Conservation (phyloP, 2,797 vertebrate species). For the Poeciliopsis paucimaculata region DNA sequence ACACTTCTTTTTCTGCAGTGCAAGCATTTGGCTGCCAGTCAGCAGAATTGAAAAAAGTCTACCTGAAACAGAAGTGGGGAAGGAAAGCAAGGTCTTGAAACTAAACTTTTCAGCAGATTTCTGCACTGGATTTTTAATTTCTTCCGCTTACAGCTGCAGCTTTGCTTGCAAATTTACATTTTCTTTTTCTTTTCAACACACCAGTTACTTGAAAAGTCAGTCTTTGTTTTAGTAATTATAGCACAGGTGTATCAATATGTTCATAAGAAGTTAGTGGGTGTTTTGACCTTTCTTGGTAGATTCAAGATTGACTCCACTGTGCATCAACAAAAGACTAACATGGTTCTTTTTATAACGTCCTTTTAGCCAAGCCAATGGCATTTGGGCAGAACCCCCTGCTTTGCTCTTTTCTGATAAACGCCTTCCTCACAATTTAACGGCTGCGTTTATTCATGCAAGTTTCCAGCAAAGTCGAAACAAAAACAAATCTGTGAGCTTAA, state of each 20-base stretch:
- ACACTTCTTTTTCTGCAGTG: conserved; percentile 43
- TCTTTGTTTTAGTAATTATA: not conserved
- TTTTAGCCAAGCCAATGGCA: not conserved
- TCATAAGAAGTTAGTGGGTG: not conserved
- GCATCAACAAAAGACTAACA: not conserved
- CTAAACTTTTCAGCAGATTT: conserved; percentile 8
- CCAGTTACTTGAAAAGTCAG: conserved; percentile 14
- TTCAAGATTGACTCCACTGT: not conserved
- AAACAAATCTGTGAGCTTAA: conserved; percentile 29
- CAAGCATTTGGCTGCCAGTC: conserved; percentile 35
- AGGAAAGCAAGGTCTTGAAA: conserved; percentile 2
- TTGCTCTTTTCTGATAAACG: not conserved
- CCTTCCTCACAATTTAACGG: not conserved
- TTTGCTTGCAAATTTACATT: conserved; percentile 5
- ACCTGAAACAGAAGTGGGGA: conserved; percentile 24
- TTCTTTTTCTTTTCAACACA: conserved; percentile 4
- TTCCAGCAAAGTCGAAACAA: conserved; percentile 4
- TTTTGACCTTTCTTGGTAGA: not conserved
- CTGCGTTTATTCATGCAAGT: conserved; percentile 19
- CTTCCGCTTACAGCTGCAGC: not conserved
- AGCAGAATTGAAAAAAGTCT: conserved; percentile 31
- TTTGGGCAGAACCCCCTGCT: not conserved
- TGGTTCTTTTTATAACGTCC: not conserved
- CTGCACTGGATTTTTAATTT: not conserved
- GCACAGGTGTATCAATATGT: too few relatives aligned